These are phyloP conservation scores for Cassiopea andromeda DNA, from an alignment of 30 jellyfish, hydroid and myxozoan genomes.

Conservation along the genomic window DNA sequence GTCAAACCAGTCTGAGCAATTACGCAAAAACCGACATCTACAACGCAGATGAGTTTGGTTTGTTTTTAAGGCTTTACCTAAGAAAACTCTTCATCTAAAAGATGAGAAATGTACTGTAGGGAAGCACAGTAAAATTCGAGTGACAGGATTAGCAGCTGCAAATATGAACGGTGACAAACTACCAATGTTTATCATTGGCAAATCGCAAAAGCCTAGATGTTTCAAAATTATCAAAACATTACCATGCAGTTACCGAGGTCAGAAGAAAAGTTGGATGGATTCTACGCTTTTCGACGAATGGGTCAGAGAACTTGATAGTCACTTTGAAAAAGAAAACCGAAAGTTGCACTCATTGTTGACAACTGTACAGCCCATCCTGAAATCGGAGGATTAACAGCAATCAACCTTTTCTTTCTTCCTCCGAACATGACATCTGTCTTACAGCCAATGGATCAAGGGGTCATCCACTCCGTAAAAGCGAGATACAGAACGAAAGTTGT, in stretches of 20 bases:
- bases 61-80: no score
- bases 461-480: no score
- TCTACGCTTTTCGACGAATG: not conserved
- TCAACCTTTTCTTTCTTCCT: not conserved
- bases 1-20: not conserved
- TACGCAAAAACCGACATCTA: no score
- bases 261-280: not conserved
- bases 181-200: not conserved
- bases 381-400: not conserved
- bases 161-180: not conserved
- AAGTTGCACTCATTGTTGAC: not conserved
- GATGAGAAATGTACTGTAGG: no score
- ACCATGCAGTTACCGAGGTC: not conserved
- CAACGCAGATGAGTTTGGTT: no score
- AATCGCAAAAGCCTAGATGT: no score
- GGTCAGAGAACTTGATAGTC: not conserved
- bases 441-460: no score
- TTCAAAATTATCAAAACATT: not conserved
- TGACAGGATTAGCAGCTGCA: not conserved
- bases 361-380: not conserved
- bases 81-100: no score
- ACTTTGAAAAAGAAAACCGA: not conserved
- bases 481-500: no score
- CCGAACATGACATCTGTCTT: not conserved
- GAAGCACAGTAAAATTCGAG: not conserved